Evolutionary conservation across 2,888 invertebrate genomes (phyloP).

Genomic region (Lampropteryx suffumata): DNA sequence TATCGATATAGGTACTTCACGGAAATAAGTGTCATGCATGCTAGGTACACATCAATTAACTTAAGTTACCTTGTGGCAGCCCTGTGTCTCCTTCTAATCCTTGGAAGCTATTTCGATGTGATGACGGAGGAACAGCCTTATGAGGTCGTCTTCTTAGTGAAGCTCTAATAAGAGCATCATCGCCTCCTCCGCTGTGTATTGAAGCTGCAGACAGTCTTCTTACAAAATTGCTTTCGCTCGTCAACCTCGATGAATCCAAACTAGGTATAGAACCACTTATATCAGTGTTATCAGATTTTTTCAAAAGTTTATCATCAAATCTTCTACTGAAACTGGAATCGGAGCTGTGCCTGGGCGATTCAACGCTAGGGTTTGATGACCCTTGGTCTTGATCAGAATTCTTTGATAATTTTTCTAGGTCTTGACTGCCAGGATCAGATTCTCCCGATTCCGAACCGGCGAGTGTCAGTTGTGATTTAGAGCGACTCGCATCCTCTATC

Average conservation of each 20-base stretch:
- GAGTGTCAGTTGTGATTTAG: slow-evolving; percentile 86
- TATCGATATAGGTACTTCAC: too few species aligned
- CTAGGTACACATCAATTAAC: too few species aligned
- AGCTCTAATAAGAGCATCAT: slow-evolving; percentile 83
- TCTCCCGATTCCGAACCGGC: slow-evolving; percentile 89
- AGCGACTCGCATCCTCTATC: slow-evolving; percentile 86
- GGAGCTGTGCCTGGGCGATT: slow-evolving; percentile 74
- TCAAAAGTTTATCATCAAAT: slow-evolving; percentile 69
- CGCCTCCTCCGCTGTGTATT: slow-evolving; percentile 79
- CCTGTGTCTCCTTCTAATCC: slow-evolving; percentile 75
- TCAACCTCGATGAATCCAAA: slow-evolving; percentile 66
- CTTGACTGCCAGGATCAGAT: slow-evolving; percentile 90
- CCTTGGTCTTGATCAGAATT: slow-evolving; percentile 78
- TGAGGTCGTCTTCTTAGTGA: slow-evolving; percentile 84
- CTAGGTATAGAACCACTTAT: slow-evolving; percentile 70
- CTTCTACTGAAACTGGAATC: slow-evolving; percentile 70
- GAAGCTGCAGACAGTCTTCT: slow-evolving; percentile 73
- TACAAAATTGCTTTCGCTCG: slow-evolving; percentile 67
- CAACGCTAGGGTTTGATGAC: slow-evolving; percentile 69
- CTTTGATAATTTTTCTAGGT: slow-evolving; percentile 80
- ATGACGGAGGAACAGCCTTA: slow-evolving; percentile 64
- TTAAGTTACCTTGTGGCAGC: slow-evolving; percentile 65
- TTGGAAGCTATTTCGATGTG: slow-evolving; percentile 85
- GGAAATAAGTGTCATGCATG: too few species aligned
- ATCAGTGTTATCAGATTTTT: slow-evolving; percentile 71